Base-by-base conservation (phyloP, 53 echinoderm and acorn worm species). In the Patiria pectinifera region DNA sequence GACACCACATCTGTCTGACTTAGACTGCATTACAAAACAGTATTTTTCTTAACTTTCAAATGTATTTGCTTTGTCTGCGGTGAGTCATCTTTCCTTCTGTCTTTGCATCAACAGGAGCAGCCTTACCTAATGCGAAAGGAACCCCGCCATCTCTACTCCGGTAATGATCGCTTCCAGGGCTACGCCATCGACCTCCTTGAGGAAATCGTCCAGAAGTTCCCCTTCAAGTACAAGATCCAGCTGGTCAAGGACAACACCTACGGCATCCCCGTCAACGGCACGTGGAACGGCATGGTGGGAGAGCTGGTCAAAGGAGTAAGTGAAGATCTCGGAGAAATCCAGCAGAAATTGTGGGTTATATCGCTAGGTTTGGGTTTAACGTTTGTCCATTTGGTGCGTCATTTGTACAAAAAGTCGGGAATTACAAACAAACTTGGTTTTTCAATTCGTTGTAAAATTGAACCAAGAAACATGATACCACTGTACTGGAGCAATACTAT, bases 181-280 rank as follows among this genome's bases (percentile, higher is more conserved):
- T 99, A 99, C 93, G 97, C 97, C 92, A 85, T 97, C 44, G 99
- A 99, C 78, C 91, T 99, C 13, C 87, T 99, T 35, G 74, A 94
- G 11, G 76, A 89, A 61, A 97, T 99, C 26, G 87, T 82, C 35
- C 86, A 90, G 16, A 93, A 95, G 66, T 92, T 92, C 79, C 85
- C 89, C 4, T 97, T 99, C 87, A 94, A 89, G 18, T 99, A 95
- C 88, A 91, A 82, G 60, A 94, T 99, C 78, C 25, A 91, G 4
- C 84, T 96, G 13, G 85, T 91, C 1, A 75, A 59, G 2, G 95
- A 95, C 85, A 92, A 91, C 46, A 43, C 78, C 6, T 99, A 99
- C 85, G 99, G 99, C 1, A 74, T 80, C 1, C 82, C 45, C 11
- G 26, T 87, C 59, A 87, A 87, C 45, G 46, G 46, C 35, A 85